Percentiles rank a stretch among this genome's conserved stretches.
Conservation (phyloP, 1,140 invertebrate genomes). For the Gerris buenoi region DNA sequence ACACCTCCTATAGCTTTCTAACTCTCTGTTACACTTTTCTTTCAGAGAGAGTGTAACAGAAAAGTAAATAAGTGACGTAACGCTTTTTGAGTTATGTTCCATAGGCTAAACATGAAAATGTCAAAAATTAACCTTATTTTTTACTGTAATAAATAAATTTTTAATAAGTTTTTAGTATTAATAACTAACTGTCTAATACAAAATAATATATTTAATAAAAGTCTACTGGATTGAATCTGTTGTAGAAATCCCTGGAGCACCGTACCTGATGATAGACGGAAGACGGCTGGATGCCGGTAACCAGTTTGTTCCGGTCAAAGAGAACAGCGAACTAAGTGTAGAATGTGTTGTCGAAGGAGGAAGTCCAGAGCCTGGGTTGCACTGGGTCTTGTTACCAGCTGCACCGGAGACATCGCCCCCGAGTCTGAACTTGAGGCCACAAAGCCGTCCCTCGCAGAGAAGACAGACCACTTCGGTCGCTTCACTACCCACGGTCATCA, state of each 20-base stretch:
- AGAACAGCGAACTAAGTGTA: conserved; percentile 59
- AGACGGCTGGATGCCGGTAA: conserved; percentile 63
- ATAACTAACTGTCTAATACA: too few relatives aligned
- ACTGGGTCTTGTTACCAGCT: conserved; percentile 45
- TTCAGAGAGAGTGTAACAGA: too few relatives aligned
- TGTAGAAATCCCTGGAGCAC: conserved; percentile 53
- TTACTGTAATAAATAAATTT: too few relatives aligned
- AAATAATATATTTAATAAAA: too few relatives aligned
- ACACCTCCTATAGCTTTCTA: too few relatives aligned
- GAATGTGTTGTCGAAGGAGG: conserved; percentile 70
- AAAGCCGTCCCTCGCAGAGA: conserved; percentile 29
- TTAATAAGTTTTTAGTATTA: too few relatives aligned
- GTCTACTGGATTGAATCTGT: conserved; percentile 9
- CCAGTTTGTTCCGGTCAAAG: conserved; percentile 64
- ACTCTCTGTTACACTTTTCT: too few relatives aligned
- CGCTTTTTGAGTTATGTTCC: too few relatives aligned
- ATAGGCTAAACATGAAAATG: too few relatives aligned
- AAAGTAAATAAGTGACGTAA: too few relatives aligned
- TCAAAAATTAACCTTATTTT: too few relatives aligned
- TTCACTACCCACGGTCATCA: conserved; percentile 44
- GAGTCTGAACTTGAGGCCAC: conserved; percentile 34
- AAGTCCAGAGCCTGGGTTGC: conserved; percentile 54
- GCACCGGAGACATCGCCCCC: conserved; percentile 11
- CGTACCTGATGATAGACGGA: conserved; percentile 64
- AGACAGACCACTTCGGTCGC: conserved; percentile 38